phyloP scores from a whole-genome alignment of 2,797 vertebrate species.

The Tokudaia muenninki region DNA sequence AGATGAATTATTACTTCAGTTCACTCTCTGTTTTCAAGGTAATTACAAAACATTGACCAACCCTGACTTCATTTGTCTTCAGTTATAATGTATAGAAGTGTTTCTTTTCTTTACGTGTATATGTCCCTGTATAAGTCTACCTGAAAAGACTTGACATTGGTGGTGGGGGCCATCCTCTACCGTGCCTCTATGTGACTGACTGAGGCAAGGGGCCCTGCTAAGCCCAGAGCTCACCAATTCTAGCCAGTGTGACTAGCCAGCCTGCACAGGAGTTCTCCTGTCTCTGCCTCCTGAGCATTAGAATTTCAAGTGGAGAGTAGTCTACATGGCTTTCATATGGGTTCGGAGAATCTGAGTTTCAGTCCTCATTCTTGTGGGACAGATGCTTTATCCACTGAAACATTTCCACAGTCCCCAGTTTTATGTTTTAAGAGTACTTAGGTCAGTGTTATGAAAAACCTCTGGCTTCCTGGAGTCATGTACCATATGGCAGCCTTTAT shows the following conservation, averaged over 20 bases:
- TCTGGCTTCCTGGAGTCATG: not conserved
- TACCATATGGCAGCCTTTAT: not conserved
- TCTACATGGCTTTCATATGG: not conserved
- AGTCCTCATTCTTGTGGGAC: not conserved
- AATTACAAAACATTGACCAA: not conserved
- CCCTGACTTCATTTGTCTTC: not conserved
- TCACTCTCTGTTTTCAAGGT: not conserved
- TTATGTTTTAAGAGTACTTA: not conserved
- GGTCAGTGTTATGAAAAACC: constrained; percentile 15
- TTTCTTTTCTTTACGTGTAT: not conserved
- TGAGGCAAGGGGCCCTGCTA: not conserved
- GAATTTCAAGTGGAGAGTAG: not conserved
- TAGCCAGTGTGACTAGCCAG: not conserved
- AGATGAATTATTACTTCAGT: not conserved
- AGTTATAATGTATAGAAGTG: not conserved
- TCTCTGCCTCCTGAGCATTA: not conserved
- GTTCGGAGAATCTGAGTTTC: not conserved
- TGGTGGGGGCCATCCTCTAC: not conserved
- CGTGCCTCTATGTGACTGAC: not conserved
- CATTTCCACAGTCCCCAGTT: not conserved
- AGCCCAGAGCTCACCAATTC: not conserved
- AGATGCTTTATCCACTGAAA: not conserved
- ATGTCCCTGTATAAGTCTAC: not conserved
- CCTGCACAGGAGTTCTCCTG: not conserved
- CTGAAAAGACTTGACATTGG: not conserved